Percentiles rank a stretch among this genome's conserved stretches.
Conservation (phyloP, 2,888 invertebrate species). For the Chloroclystis v-ata region DNA sequence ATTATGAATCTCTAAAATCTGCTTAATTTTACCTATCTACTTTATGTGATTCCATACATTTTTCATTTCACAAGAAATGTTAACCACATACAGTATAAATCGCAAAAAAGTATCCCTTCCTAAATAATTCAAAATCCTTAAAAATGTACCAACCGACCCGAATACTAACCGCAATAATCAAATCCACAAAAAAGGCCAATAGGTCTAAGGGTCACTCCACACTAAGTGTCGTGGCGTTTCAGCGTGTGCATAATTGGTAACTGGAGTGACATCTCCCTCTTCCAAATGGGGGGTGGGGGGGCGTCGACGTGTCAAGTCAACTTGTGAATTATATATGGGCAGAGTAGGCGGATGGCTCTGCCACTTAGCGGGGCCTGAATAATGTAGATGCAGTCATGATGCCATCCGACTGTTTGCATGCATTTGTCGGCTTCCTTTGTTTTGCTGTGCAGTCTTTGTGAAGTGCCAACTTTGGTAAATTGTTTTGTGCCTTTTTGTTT, state of each 20-base stretch:
- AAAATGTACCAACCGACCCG: slow-evolving; percentile 24
- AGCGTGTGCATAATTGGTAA: slow-evolving; percentile 72
- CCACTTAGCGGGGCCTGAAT: slow-evolving; percentile 71
- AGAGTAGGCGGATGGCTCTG: slow-evolving; percentile 66
- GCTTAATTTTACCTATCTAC: too few relatives aligned
- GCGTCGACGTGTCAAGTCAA: slow-evolving; percentile 75
- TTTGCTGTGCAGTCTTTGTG: slow-evolving; percentile 6
- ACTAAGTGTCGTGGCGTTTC: slow-evolving; percentile 69
- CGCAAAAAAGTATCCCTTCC: neutral
- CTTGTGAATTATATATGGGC: slow-evolving; percentile 69
- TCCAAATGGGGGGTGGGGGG: slow-evolving; percentile 35
- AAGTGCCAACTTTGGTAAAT: neutral
- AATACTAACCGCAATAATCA: slow-evolving; percentile 27
- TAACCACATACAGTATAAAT: neutral
- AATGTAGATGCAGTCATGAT: slow-evolving; percentile 56
- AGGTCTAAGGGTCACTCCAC: slow-evolving; percentile 71
- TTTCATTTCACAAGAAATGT: too few relatives aligned
- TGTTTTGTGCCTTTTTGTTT: too few relatives aligned
- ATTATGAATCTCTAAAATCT: too few relatives aligned
- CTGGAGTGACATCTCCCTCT: slow-evolving; percentile 60
- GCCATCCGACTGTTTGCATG: slow-evolving; percentile 47
- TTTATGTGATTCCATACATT: too few relatives aligned
- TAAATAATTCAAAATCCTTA: slow-evolving; percentile 13
- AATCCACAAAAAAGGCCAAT: slow-evolving; percentile 67
- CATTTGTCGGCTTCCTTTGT: slow-evolving; percentile 33